Evolutionary conservation across 1,140 invertebrate genomes (phyloP), one percentile per base, ranked within the genome.

Genomic region (Phthorimaea operculella): DNA sequence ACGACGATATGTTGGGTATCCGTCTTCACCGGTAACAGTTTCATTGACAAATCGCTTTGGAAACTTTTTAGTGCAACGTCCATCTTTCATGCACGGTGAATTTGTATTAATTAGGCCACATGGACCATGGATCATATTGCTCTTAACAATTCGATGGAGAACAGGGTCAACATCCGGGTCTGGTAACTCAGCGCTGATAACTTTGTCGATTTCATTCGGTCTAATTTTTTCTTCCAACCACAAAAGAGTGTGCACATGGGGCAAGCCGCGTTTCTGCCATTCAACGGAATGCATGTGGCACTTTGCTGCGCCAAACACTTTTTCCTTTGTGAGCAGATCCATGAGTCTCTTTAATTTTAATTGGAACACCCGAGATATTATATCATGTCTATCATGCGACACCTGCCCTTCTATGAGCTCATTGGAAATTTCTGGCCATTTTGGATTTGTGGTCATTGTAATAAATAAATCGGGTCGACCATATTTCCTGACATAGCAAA

Each of bases 181-280:
- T 11, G 87, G 85, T 57, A 90, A 79, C 73, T 89, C 87, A 18
- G 86, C 87, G 55, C 58, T 86, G 60, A 88, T 85, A 15, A 87
- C 66, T 12, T 67, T 51, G 74, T 88, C 83, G 53, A 87, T 77
- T 50, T 76, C 50, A 63, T 74, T 58, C 33, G 79, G 69, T 14
- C 39, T 57, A 55, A 84, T 76, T 60, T 72, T 78, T 1, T 79
- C 55, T 10, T 67, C 54, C 55, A 85, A 66, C 76, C 74, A 87
- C 1, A 64, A 10, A 33, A 64, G 52, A 8, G 88, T 45, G 17
- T 64, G 60, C 4, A 69, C 73, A 81, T 89, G 88, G 36, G 74
- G 73, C 51, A 83, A 63, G 21, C 21, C 21, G 6, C 21, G 21
- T 6, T 28, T 28, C 21, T 28, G 21, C 21, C 21, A 28, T 6